Evolutionary conservation across 53 echinoderm and acorn worm species (phyloP), one percentile per base, ranked within the genome.

Genomic region (Echinometra lucunter): DNA sequence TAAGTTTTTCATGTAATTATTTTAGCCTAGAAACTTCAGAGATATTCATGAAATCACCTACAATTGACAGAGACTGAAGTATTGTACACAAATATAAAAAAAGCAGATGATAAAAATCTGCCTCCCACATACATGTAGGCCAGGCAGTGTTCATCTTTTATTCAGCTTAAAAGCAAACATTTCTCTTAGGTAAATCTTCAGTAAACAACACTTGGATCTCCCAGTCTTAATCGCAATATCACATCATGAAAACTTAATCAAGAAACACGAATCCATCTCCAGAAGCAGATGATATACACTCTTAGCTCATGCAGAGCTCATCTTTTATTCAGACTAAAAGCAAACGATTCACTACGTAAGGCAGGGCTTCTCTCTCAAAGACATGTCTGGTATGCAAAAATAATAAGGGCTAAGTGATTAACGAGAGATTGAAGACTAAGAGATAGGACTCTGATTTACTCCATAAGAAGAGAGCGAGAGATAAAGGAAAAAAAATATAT

Each of bases 361-460:
- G 91, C 27, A 40, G 40, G 37, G 42, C 28, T 60, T 37, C 91
- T 60, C 91, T 16, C 72, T 91, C 91, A 91, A 91, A 91, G 91
- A 91, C 91, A 91, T 91, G 91, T 40, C 44, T 45, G 44, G n/a
- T 16, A 42, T 91, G 72, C 69, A 91, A 57, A 27, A 91, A 57
- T 88, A 53, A 89, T 89, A 60, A 60, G 89, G 37, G 78, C 34
- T 89, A 90, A 90, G 90, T 90, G 90, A 63, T 90, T 90, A 90
- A 90, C 42, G 63, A 90, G 90, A 90, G 63, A 90, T 58, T 58
- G 90, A 58, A 90, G 60, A 60, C 40, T 58, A 21, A 60, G 32
- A 23, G 88, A 44, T 56, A 55, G n/a, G 58, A 38, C 58, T 90
- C 10, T 90, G 58, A 90, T 60, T 90, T 40, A 58, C 58, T 90